Conservation (phyloP, 2,113 vertebrate genomes). For the Poeciliopsis retropinna region DNA sequence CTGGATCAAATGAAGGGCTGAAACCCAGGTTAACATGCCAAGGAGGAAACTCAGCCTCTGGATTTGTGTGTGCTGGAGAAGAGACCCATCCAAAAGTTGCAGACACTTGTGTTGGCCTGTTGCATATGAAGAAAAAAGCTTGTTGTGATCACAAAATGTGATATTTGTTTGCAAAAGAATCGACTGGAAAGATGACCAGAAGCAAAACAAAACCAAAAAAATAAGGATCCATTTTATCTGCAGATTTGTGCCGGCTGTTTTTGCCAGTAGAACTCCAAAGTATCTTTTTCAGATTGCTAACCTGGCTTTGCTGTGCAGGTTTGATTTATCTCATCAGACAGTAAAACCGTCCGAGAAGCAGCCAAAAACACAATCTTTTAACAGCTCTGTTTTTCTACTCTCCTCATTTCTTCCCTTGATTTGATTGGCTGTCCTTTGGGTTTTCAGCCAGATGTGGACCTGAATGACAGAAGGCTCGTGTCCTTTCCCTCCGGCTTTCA, state of each 20-base stretch:
- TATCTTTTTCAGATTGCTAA: constrained; percentile 35
- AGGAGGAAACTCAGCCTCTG: no score
- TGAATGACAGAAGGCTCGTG: background rate
- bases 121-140: no score
- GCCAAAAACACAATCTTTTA: constrained; percentile 20
- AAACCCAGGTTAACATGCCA: no score
- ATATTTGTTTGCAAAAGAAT: background rate
- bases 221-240: background rate
- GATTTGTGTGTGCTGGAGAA: no score
- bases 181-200: background rate
- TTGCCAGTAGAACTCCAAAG: constrained; percentile 23
- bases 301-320: constrained; percentile 10
- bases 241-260: background rate
- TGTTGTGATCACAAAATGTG: background rate
- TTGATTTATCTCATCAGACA: constrained; percentile 54
- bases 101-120: no score
- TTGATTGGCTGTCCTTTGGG: constrained; percentile 10
- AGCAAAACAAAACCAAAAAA: background rate
- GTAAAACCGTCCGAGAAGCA: constrained; percentile 33
- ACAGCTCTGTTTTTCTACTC: constrained; percentile 63
- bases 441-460: constrained; percentile 29
- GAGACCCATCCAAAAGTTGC: no score
- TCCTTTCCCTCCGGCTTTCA: no score
- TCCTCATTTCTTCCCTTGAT: constrained; percentile 19
- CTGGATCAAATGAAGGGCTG: no score